phyloP scores from a whole-genome alignment of 1,140 invertebrate species.

The Cotesia vestalis region DNA sequence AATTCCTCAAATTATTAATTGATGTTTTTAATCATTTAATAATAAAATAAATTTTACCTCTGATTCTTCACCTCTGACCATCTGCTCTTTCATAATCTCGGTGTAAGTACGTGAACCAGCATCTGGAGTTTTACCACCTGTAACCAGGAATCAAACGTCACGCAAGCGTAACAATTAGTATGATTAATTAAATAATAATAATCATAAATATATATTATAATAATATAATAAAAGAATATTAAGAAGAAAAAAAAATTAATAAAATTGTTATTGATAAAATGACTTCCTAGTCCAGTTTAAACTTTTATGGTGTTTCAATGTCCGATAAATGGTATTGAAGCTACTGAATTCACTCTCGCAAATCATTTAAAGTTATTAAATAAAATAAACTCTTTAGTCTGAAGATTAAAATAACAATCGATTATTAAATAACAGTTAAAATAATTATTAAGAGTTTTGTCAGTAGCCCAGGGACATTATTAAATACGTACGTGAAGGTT shows the following conservation, averaged over 20 bases:
- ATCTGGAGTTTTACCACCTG: conserved; percentile 99
- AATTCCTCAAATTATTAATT: too few species aligned
- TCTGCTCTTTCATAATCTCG: conserved; percentile 97
- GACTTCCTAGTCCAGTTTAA: conserved; percentile 25
- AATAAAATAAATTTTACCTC: conserved; percentile 69
- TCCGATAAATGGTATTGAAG: conserved; percentile 49
- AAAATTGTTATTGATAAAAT: conserved; percentile 44
- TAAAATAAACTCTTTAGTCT: not conserved
- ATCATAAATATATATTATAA: not conserved
- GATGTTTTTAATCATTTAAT: not conserved
- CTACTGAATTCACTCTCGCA: conserved; percentile 59
- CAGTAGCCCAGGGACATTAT: conserved; percentile 54
- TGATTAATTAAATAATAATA: conserved; percentile 21
- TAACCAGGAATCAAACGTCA: conserved; percentile 70
- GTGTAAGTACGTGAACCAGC: conserved; percentile 91
- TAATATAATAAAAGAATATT: not conserved
- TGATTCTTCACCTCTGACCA: conserved; percentile 86
- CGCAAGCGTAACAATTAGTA: conserved; percentile 64
- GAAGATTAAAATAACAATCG: not conserved
- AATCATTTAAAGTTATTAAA: not conserved
- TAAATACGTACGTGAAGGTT: conserved; percentile 63
- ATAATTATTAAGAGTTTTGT: conserved; percentile 53
- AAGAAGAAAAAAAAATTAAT: conserved; percentile 5
- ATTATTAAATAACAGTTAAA: conserved; percentile 22
- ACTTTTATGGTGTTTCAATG: conserved; percentile 47